Percentiles rank a stretch among this genome's conserved stretches.
phyloP scores from a whole-genome alignment of 64 coral and sea anemone species.

The Pachyseris speciosa region DNA sequence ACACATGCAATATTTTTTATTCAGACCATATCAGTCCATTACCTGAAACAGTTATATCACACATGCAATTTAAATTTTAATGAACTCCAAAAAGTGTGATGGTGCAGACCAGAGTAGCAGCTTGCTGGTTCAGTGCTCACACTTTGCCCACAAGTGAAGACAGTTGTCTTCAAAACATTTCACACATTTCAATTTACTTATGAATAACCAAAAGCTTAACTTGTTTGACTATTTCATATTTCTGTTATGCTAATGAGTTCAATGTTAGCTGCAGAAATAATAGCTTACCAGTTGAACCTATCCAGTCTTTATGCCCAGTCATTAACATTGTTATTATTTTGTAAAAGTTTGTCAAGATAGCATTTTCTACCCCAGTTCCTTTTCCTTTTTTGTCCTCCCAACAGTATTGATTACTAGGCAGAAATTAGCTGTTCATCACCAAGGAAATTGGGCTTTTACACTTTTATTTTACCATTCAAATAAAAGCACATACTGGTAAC shows the following conservation, averaged over 20 bases:
- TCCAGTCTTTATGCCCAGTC: neutral
- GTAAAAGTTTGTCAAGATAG: neutral
- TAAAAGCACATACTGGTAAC: too few species aligned
- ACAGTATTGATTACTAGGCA: too few species aligned
- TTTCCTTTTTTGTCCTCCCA: too few species aligned
- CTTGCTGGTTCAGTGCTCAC: neutral
- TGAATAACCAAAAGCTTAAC: neutral
- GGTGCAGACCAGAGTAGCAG: neutral
- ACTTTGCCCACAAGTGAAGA: neutral
- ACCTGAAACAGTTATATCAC: neutral
- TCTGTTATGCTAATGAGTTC: neutral
- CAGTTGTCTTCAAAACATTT: neutral
- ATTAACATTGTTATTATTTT: neutral
- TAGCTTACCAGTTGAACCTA: neutral
- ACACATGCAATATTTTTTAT: too few species aligned
- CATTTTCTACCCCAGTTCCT: too few species aligned
- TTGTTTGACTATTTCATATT: neutral
- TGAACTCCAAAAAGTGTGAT: neutral
- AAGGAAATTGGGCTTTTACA: too few species aligned
- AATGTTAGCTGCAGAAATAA: neutral
- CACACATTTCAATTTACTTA: neutral
- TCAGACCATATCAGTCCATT: neutral
- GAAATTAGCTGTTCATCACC: neutral
- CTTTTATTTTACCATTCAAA: too few species aligned
- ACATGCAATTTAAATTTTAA: slow-evolving; percentile 28